phyloP scores from a whole-genome alignment of 2,888 invertebrate species.

The Xestia ashworthii region DNA sequence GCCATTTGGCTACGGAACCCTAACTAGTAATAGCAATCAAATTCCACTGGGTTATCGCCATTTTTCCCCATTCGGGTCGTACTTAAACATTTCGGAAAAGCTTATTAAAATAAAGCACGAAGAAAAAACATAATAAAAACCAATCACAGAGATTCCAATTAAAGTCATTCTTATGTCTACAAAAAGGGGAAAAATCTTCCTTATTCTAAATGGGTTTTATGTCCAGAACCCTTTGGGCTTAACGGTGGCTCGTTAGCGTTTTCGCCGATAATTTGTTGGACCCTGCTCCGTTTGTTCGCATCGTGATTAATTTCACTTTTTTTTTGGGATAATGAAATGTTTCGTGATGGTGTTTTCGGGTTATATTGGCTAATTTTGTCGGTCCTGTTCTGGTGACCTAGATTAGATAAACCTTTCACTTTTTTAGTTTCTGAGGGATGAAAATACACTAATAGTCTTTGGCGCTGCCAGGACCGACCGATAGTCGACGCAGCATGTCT shows the following conservation, averaged over 20 bases:
- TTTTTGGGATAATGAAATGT: constrained; percentile 19
- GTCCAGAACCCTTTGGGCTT: constrained; percentile 44
- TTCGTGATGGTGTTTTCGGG: constrained; percentile 22
- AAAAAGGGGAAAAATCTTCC: constrained; percentile 19
- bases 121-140: constrained; percentile 20
- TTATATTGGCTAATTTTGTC: constrained; percentile 17
- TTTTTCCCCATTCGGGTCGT: neutral
- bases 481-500: neutral
- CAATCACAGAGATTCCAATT: constrained; percentile 40
- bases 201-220: constrained; percentile 42
- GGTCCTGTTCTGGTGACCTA: constrained; percentile 2
- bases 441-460: neutral
- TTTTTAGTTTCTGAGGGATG: neutral
- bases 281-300: constrained; percentile 28
- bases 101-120: neutral
- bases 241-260: constrained; percentile 56
- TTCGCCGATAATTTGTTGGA: constrained; percentile 53
- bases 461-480: neutral
- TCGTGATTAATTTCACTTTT: constrained; percentile 51
- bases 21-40: neutral
- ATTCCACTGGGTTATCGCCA: neutral
- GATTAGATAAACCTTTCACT: neutral
- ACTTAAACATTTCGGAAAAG: neutral
- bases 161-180: constrained; percentile 33
- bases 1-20: no score